Conservation (phyloP, 2,888 invertebrate species). For the Schizotus pectinicornis region DNA sequence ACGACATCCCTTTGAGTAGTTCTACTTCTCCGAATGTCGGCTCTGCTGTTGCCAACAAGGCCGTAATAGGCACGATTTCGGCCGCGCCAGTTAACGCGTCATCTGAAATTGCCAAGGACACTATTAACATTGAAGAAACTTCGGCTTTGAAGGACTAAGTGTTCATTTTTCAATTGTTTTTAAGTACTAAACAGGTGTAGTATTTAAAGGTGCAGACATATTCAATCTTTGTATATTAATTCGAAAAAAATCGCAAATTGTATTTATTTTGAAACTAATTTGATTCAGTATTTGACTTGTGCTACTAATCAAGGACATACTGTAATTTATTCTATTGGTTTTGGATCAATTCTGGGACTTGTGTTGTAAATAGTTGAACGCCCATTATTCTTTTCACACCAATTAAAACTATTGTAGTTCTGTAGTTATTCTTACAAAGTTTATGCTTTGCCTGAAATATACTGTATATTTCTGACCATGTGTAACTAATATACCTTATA, state of each 20-base stretch:
- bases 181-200: constrained; percentile 38
- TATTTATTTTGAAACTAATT: constrained; percentile 16
- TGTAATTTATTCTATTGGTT: too few relatives aligned
- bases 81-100: constrained; percentile 27
- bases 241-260: constrained; percentile 12
- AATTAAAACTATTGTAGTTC: constrained; percentile 10
- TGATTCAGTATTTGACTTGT: constrained; percentile 15
- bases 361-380: constrained; percentile 6
- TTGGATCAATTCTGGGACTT: constrained; percentile 20
- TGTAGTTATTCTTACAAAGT: constrained; percentile 15
- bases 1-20: constrained; percentile 42
- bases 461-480: constrained; percentile 11
- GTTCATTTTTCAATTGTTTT: constrained; percentile 31
- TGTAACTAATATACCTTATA: constrained; percentile 8
- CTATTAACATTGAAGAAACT: constrained; percentile 49
- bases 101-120: constrained; percentile 49
- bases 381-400: constrained; percentile 4
- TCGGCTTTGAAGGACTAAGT: constrained; percentile 52
- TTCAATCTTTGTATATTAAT: constrained; percentile 29
- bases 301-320: constrained; percentile 7
- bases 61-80: constrained; percentile 32
- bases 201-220: constrained; percentile 14
- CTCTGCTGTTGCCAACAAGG: constrained; percentile 27
- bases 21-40: constrained; percentile 35
- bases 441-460: constrained; percentile 26